Base-by-base conservation (phyloP, 2,888 invertebrate genomes). In the Chirona hameri region DNA sequence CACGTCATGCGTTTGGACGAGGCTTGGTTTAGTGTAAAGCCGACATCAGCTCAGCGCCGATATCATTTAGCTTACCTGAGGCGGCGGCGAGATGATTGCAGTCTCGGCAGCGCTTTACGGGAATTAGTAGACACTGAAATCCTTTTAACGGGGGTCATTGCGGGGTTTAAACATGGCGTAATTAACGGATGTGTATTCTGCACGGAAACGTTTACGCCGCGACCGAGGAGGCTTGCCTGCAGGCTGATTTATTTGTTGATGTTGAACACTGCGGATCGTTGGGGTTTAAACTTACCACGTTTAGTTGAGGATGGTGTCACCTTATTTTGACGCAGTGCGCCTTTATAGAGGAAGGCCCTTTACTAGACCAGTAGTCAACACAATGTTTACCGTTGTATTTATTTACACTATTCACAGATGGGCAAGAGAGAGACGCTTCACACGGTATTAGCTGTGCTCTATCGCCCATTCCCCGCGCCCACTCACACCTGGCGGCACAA, bases 371-470 rank as follows among this genome's bases (percentile, higher is more conserved):
- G n/a, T n/a, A n/a, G 7, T 21, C 4, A 76, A 39, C 29, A 31
- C 24, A 21, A 0, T 7, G 15, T 76, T 76, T 29, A 39, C 39
- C 24, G 21, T 39, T 39, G 76, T 76, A 76, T 76, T 39, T 76
- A 76, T 76, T 76, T 76, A 76, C 76, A 76, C 72, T 76, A 76
- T 76, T 76, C 76, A 76, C 76, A 76, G 21, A n/a, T 5, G 76
- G 39, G 76, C 76, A 76, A 39, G 76, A 39, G 76, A 39, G 76
- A 39, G 24, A 39, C 31, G 18, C 21, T 39, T 76, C 39, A 76
- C 76, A 39, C 27, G 27, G 39, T 39, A 29, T 39, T 39, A 21
- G 39, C 39, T 0, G 76, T 21, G 18, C 39, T 39, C 39, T 76
- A 7, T 76, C 31, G 76, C 39, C 76, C 76, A 21, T 21, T 24